A percentile compares a stretch with the other conserved stretches of the same genome.
Evolutionary conservation across 2,888 invertebrate species (phyloP).

Genomic region (Lasioglossum vierecki): DNA sequence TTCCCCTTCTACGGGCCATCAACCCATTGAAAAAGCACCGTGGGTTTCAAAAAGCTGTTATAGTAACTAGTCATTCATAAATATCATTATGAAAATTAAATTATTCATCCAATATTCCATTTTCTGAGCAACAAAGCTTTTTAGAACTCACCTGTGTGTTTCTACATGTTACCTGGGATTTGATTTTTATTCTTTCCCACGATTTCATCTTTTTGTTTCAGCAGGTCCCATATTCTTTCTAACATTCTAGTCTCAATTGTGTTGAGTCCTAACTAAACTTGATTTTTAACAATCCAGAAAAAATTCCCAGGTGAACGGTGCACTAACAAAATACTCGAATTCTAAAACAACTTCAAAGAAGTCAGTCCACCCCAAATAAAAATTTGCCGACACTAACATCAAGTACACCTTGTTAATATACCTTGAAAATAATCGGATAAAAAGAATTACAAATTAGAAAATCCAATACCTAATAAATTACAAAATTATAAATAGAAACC

Average conservation of each 20-base stretch:
- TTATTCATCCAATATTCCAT: not conserved
- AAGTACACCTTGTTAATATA: too few species aligned
- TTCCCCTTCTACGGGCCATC: not conserved
- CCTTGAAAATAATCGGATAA: not conserved
- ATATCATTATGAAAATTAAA: not conserved
- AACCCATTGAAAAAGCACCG: not conserved
- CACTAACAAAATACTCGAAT: too few species aligned
- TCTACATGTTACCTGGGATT: not conserved
- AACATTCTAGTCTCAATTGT: not conserved
- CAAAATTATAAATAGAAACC: not conserved
- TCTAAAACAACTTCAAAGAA: too few species aligned
- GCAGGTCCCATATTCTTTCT: not conserved
- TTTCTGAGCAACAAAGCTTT: not conserved
- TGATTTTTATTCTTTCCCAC: not conserved
- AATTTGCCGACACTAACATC: not conserved
- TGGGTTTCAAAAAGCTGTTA: not conserved
- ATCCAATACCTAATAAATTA: not conserved
- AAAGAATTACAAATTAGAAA: not conserved
- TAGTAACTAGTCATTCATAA: not conserved
- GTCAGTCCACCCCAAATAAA: not conserved
- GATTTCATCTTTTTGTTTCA: too few species aligned
- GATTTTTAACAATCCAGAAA: not conserved
- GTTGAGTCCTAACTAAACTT: not conserved
- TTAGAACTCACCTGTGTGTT: not conserved
- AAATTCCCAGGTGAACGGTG: not conserved